Conservation (phyloP, 2,888 invertebrate species). For the Ophion ventricosus region DNA sequence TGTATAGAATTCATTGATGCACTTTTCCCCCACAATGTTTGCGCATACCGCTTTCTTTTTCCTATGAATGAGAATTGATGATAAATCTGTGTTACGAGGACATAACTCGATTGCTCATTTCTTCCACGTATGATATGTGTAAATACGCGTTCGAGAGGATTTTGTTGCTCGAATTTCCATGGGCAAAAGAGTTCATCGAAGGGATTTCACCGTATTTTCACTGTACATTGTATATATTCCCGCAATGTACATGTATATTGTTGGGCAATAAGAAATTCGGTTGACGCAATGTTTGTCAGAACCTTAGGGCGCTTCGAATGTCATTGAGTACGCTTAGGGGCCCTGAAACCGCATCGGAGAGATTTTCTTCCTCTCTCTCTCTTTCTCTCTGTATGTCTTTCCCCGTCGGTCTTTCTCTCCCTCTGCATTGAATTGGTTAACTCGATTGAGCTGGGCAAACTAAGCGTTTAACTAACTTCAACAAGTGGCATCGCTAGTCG, state of each 20-base stretch:
- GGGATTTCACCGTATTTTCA: background rate
- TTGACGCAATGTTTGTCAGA: slow-evolving; percentile 23
- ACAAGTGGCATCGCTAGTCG: slow-evolving; percentile 66
- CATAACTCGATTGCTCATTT: background rate
- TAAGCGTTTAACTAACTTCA: slow-evolving; percentile 74
- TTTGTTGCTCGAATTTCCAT: background rate
- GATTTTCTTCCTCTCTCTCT: background rate
- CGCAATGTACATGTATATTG: background rate
- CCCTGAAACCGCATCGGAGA: background rate
- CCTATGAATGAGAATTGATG: background rate
- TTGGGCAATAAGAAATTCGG: slow-evolving; percentile 9
- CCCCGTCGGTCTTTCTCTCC: background rate
- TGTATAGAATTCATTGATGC: slow-evolving; percentile 46
- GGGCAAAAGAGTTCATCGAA: background rate
- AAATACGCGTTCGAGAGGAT: background rate
- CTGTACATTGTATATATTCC: background rate
- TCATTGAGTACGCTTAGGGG: slow-evolving; percentile 16
- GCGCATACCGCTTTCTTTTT: slow-evolving; percentile 2
- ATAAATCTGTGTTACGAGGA: background rate
- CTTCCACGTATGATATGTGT: background rate
- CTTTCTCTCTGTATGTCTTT: background rate
- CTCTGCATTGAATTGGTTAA: slow-evolving; percentile 70
- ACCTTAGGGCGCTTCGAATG: background rate
- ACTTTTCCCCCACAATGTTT: slow-evolving; percentile 21
- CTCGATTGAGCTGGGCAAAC: slow-evolving; percentile 72